Base-by-base conservation (phyloP, 2,888 invertebrate genomes). In the Tuberolachnus salignus region DNA sequence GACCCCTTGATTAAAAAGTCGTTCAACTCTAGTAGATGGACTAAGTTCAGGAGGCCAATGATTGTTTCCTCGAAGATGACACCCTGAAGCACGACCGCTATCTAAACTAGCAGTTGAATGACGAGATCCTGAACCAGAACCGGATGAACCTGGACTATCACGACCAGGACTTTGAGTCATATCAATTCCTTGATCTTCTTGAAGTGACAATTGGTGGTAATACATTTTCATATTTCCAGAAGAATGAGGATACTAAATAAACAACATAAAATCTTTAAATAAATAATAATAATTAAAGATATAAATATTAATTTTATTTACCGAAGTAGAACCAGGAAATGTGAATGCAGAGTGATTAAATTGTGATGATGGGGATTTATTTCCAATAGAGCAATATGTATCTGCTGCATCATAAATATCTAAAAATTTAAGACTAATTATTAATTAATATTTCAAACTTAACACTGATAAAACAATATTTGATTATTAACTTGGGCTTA, bases 91-190 rank as follows among this genome's bases (percentile, higher is more conserved):
- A 82, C 95, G 88, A n/a, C 96, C 96, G 83, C 94, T 94, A 87
- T 96, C 96, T 84, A 96, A 87, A 23, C 92, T 92, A 26, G 95
- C 94, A 1, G 95, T 95, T 82, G 94, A 94, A 86, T 96, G 94
- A 63, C 96, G 89, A 1, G 93, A 94, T 57, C 94, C 94, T 0
- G 92, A 92, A 42, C 94, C 94, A 11, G 94, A 94, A 78, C 94
- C 92, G 19, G 94, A 94, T 0, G 92, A 92, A 16, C 95, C 95
- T 16, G 95, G 95, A 85, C 95, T 95, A 87, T 95, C 95, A 81
- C 95, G 90, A n/a, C 95, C 95, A 61, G 95, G 95, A 84, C 94
- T 94, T 90, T 92, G 93, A 82, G 93, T 93, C 89, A 93, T 91
- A 87, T 94, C 94, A 84, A 94, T 94, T 81, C 94, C 94, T 87